phyloP scores from a whole-genome alignment of 2,797 vertebrate species.

The Hyperoplus immaculatus region DNA sequence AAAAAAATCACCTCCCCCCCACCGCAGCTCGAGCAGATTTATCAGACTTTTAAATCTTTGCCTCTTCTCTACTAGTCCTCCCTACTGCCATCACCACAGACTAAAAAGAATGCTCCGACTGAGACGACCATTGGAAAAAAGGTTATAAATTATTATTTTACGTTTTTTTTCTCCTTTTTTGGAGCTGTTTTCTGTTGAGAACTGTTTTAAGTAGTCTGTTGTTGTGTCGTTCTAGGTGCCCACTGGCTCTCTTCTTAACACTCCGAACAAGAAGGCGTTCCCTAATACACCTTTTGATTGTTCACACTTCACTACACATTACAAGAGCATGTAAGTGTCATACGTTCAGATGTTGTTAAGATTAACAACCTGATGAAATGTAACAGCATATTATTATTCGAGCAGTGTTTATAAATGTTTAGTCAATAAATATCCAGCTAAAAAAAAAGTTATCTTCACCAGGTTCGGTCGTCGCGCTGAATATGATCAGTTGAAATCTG shows the following conservation, averaged over 20 bases:
- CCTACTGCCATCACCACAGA: constrained; percentile 16
- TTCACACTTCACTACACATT: constrained; percentile 72
- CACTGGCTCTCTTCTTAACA: constrained; percentile 70
- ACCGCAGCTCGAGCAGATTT: too few species aligned
- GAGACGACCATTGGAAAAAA: constrained; percentile 55
- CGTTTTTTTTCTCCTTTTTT: background rate
- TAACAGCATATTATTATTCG: background rate
- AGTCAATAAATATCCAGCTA: background rate
- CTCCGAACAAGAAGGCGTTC: constrained; percentile 45
- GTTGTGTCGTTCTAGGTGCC: constrained; percentile 64
- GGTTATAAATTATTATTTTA: constrained; percentile 41
- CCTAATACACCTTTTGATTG: constrained; percentile 51
- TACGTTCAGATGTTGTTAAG: background rate
- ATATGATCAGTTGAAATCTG: constrained; percentile 24
- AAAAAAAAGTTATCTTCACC: constrained; percentile 10
- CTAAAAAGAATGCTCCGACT: constrained; percentile 14
- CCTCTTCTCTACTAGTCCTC: constrained; percentile 53
- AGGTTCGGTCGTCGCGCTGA: constrained; percentile 62
- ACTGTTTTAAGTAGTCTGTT: constrained; percentile 1
- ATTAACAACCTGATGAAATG: background rate
- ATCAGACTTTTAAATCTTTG: background rate
- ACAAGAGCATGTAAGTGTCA: constrained; percentile 67
- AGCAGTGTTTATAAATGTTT: background rate
- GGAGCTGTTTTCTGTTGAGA: background rate
- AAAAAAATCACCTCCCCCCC: too few species aligned